These are phyloP conservation scores for Camptogramma bilineatum DNA, from an alignment of 2,888 invertebrate genomes.

Conservation along the genomic window DNA sequence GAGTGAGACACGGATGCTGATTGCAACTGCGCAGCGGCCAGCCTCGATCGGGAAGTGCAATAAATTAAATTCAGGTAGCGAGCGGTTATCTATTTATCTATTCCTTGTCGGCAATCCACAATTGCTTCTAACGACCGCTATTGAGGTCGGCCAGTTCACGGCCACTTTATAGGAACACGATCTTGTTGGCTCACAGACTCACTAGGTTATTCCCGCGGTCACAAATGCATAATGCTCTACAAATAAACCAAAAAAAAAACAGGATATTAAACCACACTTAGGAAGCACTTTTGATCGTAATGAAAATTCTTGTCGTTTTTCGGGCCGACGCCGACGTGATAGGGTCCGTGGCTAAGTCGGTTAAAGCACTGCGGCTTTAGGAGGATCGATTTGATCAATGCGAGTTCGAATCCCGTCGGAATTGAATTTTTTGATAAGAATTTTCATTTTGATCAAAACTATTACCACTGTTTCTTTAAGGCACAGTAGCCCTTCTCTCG, in stretches of 20 bases:
- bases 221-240: not conserved
- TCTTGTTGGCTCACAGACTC: constrained; percentile 55
- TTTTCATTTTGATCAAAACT: too few relatives aligned
- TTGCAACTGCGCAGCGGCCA: constrained; percentile 39
- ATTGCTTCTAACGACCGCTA: constrained; percentile 62
- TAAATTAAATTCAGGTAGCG: constrained; percentile 52
- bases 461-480: too few relatives aligned
- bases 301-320: too few relatives aligned
- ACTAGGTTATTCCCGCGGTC: constrained; percentile 9
- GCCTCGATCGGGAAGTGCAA: constrained; percentile 51
- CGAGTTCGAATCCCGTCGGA: too few relatives aligned
- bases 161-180: constrained; percentile 58
- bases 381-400: too few relatives aligned
- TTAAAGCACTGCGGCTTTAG: too few relatives aligned
- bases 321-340: too few relatives aligned
- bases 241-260: not conserved
- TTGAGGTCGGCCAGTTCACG: constrained; percentile 69
- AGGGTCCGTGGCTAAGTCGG: too few relatives aligned
- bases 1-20: constrained; percentile 23
- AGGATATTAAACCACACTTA: too few relatives aligned
- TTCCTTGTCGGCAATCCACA: constrained; percentile 50
- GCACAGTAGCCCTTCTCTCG: too few relatives aligned
- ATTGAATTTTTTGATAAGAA: too few relatives aligned
- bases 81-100: constrained; percentile 54
- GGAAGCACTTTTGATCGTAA: too few relatives aligned